Evolutionary conservation across 2,113 vertebrate species (phyloP).

Genomic region (Orthonyx spaldingii): DNA sequence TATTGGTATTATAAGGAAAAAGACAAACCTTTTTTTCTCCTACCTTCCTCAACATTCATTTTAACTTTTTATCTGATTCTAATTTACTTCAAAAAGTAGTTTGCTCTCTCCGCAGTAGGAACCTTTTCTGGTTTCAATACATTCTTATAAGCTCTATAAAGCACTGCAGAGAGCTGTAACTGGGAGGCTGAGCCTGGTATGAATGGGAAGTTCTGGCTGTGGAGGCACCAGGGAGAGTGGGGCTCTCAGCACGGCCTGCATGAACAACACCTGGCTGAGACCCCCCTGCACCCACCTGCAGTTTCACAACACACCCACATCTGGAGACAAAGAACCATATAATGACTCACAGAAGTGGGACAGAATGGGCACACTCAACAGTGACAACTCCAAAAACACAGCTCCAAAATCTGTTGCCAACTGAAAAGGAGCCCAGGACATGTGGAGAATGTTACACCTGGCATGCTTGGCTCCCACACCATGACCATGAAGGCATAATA

Average conservation of each 20-base stretch:
- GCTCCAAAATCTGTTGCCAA: not conserved
- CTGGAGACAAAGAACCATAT: not conserved
- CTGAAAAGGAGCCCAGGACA: not conserved
- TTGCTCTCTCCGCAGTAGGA: not conserved
- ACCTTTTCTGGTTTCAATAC: not conserved
- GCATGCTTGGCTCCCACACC: not conserved
- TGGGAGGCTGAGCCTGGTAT: not conserved
- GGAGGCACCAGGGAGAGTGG: not conserved
- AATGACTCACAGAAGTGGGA: not conserved
- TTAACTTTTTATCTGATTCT: not conserved
- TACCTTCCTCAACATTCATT: not conserved
- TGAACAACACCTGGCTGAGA: accelerated
- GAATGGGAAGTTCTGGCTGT: not conserved
- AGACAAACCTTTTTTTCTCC: not conserved
- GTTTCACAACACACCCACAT: not conserved
- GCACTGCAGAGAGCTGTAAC: not conserved
- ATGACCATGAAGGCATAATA: accelerated
- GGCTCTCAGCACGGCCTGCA: not conserved
- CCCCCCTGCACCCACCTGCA: not conserved
- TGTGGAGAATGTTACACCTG: not conserved
- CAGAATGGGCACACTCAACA: not conserved
- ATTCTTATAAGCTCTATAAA: not conserved
- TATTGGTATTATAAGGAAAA: not conserved
- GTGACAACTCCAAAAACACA: not conserved
- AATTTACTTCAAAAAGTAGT: not conserved